Evolutionary conservation across 1,140 invertebrate species (phyloP).

Genomic region (Papilio polyxenes): DNA sequence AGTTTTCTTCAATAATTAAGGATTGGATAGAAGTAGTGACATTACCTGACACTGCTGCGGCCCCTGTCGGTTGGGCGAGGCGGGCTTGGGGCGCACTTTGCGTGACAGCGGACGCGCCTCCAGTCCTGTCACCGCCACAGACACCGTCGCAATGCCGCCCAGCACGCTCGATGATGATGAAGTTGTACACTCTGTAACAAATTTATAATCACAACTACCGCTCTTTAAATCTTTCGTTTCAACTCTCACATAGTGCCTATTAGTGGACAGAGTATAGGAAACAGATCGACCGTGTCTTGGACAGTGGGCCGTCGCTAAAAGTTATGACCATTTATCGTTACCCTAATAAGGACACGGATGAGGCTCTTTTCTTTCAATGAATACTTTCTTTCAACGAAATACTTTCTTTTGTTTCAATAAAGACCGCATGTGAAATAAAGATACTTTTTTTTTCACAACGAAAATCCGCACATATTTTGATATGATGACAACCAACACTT

Average conservation of each 20-base stretch:
- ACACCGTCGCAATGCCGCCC: conserved; percentile 66
- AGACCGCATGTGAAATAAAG: too few species aligned
- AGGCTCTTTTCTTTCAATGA: too few species aligned
- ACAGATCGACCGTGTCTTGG: too few species aligned
- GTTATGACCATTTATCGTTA: too few species aligned
- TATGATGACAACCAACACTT: background rate
- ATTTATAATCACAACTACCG: conserved; percentile 18
- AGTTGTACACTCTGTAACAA: conserved; percentile 62
- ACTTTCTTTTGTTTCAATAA: too few species aligned
- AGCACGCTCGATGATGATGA: conserved; percentile 58
- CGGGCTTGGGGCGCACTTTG: conserved; percentile 87
- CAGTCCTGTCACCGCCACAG: conserved; percentile 69
- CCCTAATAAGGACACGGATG: too few species aligned
- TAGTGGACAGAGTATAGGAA: background rate
- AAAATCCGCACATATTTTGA: background rate
- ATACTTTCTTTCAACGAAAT: too few species aligned
- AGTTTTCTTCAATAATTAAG: too few species aligned
- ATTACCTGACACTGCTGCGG: conserved; percentile 89
- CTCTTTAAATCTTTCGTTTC: background rate
- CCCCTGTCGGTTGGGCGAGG: conserved; percentile 89
- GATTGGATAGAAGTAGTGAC: too few species aligned
- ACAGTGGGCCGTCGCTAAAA: too few species aligned
- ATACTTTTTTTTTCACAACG: background rate
- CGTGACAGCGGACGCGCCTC: conserved; percentile 66
- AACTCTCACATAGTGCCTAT: background rate